phyloP scores from a whole-genome alignment of 2,797 vertebrate species.

The Bradypus variegatus region DNA sequence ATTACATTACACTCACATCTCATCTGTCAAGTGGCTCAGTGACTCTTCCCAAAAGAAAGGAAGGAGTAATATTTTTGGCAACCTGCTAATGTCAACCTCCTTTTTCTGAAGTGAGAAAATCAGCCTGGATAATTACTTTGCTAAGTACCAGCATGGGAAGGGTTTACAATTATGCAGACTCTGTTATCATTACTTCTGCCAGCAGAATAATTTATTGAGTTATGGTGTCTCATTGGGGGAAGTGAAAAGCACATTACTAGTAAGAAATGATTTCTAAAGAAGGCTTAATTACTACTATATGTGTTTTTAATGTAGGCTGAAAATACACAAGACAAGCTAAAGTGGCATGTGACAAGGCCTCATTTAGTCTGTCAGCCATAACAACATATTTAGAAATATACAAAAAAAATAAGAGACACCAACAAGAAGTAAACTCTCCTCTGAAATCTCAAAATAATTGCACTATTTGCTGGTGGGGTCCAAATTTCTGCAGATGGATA shows the following conservation, averaged over 20 bases:
- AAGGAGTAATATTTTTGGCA: conserved; percentile 24
- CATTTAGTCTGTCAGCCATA: conserved; percentile 29
- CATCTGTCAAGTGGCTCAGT: conserved; percentile 41
- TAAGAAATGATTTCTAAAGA: conserved; percentile 42
- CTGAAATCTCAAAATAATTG: neutral
- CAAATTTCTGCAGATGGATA: neutral
- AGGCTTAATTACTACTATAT: conserved; percentile 34
- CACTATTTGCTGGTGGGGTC: neutral
- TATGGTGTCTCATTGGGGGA: conserved; percentile 34
- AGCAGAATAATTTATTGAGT: conserved; percentile 41
- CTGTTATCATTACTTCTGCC: conserved; percentile 27
- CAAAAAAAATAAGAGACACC: neutral
- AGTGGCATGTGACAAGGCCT: conserved; percentile 27
- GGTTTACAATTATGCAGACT: conserved; percentile 36
- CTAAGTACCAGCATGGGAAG: neutral
- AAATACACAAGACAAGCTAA: conserved; percentile 23
- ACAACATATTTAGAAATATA: neutral
- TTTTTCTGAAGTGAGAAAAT: conserved; percentile 30
- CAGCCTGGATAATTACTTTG: conserved; percentile 3
- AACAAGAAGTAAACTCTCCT: neutral
- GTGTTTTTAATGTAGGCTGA: conserved; percentile 49
- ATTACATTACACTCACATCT: neutral
- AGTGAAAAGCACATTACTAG: conserved; percentile 40
- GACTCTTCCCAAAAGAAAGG: conserved; percentile 32
- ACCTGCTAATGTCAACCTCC: neutral